These are phyloP conservation scores for Microtus pennsylvanicus DNA, from an alignment of 2,113 vertebrate genomes.

Conservation along the genomic window DNA sequence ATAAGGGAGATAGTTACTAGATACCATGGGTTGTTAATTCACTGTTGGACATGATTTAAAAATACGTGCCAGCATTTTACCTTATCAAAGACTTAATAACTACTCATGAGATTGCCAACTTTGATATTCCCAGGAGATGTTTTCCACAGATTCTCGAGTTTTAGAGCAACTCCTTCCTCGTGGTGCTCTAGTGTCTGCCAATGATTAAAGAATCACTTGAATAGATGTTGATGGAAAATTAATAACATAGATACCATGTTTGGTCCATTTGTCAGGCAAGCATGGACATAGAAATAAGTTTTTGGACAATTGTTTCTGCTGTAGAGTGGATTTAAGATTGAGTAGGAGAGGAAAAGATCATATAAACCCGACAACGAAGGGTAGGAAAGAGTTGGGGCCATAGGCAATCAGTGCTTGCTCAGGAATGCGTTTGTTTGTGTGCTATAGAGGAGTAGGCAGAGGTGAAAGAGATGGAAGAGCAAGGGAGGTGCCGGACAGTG, in stretches of 20 bases:
- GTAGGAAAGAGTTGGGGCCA: background rate
- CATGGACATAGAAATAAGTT: background rate
- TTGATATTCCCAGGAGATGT: constrained; percentile 28
- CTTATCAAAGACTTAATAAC: constrained; percentile 33
- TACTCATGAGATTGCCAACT: constrained; percentile 38
- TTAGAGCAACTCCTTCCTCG: background rate
- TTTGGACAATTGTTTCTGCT: background rate
- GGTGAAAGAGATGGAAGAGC: background rate
- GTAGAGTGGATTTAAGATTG: background rate
- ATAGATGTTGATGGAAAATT: background rate
- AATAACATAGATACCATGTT: background rate
- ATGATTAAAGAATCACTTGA: background rate
- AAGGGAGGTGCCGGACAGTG: fast-evolving
- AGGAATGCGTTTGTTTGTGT: background rate
- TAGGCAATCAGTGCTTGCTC: background rate
- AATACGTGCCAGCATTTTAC: constrained; percentile 6
- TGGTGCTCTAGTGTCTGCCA: background rate
- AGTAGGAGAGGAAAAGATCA: background rate
- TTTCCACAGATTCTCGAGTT: constrained; percentile 38
- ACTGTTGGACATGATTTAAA: constrained; percentile 5
- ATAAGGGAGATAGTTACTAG: background rate
- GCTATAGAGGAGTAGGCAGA: background rate
- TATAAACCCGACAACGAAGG: background rate
- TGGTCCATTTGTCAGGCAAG: background rate
- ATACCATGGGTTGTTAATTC: background rate